These are phyloP conservation scores for Podarcis lilfordi DNA, from an alignment of 2,797 vertebrate species.

Conservation along the genomic window DNA sequence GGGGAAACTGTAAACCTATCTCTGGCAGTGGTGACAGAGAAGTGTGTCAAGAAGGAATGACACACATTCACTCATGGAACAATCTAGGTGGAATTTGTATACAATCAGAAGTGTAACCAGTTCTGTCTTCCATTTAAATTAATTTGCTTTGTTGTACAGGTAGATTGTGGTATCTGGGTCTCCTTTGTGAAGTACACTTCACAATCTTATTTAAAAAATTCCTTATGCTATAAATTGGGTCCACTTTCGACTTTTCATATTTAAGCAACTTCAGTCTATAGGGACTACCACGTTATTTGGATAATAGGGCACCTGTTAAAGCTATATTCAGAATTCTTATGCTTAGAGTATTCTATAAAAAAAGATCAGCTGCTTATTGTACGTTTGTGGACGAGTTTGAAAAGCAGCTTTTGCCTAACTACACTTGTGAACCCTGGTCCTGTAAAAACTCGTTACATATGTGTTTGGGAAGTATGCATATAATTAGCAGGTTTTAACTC, in stretches of 20 bases:
- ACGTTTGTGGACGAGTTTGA: constrained; percentile 40
- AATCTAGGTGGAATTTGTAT: background rate
- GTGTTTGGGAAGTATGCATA: background rate
- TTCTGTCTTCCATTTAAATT: constrained; percentile 44
- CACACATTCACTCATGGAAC: background rate
- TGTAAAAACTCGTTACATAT: constrained; percentile 25
- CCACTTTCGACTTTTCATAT: constrained; percentile 35
- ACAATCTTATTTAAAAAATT: constrained; percentile 42
- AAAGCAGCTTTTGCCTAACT: constrained; percentile 22
- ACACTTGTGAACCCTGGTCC: background rate
- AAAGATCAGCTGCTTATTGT: constrained; percentile 4
- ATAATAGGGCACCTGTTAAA: constrained; percentile 14
- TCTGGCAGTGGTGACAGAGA: constrained; percentile 24
- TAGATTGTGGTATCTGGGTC: constrained; percentile 17
- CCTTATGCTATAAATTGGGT: constrained; percentile 17
- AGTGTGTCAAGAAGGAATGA: constrained; percentile 18
- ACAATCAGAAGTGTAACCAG: constrained; percentile 1
- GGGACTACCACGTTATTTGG: constrained; percentile 39
- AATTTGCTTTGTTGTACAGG: constrained; percentile 32
- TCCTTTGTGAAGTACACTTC: constrained; percentile 50
- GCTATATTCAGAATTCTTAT: constrained; percentile 24
- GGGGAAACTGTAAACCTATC: constrained; percentile 36
- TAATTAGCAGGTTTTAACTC: background rate
- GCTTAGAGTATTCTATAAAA: constrained; percentile 30
- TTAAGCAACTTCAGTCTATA: constrained; percentile 40